Evolutionary conservation across 1,140 invertebrate genomes (phyloP).

Genomic region (Hypsibius dujardini): DNA sequence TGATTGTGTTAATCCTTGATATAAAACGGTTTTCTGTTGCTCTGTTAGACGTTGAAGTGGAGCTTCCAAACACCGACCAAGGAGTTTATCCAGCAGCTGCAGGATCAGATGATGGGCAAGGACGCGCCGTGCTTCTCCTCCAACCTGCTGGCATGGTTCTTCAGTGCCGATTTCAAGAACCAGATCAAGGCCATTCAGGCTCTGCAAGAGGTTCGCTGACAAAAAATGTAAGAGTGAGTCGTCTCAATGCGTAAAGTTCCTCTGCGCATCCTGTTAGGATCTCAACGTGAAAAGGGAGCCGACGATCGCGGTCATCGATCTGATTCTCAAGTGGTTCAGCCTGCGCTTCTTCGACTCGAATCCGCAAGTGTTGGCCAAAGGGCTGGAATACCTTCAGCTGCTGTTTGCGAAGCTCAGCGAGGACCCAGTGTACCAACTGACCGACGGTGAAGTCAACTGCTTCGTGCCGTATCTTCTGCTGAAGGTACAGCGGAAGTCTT

Average conservation of each 20-base stretch:
- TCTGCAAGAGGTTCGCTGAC: conserved; percentile 46
- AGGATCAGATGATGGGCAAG: conserved; percentile 58
- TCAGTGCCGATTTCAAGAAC: conserved; percentile 83
- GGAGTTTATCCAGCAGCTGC: conserved; percentile 78
- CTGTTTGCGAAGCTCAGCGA: conserved; percentile 63
- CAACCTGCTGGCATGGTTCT: conserved; percentile 68
- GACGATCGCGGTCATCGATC: conserved; percentile 71
- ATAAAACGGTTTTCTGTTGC: too few species aligned
- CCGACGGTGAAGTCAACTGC: conserved; percentile 71
- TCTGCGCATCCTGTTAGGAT: conserved; percentile 37
- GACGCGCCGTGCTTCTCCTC: conserved; percentile 53
- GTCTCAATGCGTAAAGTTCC: conserved; percentile 12
- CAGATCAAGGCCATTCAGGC: conserved; percentile 87
- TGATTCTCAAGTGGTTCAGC: conserved; percentile 89
- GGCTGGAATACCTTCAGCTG: conserved; percentile 66
- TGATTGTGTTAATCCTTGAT: too few species aligned
- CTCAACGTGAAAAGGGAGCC: conserved; percentile 53
- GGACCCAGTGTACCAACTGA: conserved; percentile 55
- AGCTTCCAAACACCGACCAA: conserved; percentile 78
- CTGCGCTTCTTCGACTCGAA: conserved; percentile 94
- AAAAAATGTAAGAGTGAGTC: not conserved
- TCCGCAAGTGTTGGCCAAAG: conserved; percentile 82
- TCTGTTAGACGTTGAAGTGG: conserved; percentile 55
- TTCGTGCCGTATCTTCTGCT: conserved; percentile 84
- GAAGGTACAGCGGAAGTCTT: conserved; percentile 43